These are phyloP conservation scores for Habropoda laboriosa DNA, from an alignment of 1,140 invertebrate species.

Conservation along the genomic window DNA sequence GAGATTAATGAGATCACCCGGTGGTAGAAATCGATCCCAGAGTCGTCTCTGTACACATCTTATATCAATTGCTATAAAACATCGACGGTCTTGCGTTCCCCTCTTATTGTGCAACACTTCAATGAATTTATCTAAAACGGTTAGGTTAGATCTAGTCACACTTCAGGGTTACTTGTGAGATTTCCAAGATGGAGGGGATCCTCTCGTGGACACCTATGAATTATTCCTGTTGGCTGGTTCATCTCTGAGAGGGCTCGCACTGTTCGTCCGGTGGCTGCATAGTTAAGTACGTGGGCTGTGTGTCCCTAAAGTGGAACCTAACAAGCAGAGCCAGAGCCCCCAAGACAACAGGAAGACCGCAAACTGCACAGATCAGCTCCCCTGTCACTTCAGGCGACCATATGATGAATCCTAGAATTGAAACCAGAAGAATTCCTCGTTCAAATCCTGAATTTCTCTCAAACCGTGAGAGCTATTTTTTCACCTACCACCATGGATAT, in stretches of 20 bases:
- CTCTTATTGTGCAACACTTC: not conserved
- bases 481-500: slow-evolving; percentile 70
- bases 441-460: no score
- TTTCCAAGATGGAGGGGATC: no score
- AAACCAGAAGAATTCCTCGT: not conserved
- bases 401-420: slow-evolving; percentile 74
- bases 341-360: slow-evolving; percentile 83
- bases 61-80: not conserved
- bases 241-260: slow-evolving; percentile 75
- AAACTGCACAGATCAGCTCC: slow-evolving; percentile 83
- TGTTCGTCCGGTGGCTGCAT: slow-evolving; percentile 69
- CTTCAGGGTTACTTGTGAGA: not conserved
- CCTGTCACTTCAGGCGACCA: slow-evolving; percentile 84
- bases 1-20: not conserved
- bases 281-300: slow-evolving; percentile 64
- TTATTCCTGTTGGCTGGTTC: no score
- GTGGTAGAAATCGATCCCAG: not conserved
- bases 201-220: no score
- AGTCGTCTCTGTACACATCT: not conserved
- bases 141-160: not conserved
- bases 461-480: no score
- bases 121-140: not conserved
- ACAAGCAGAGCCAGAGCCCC: slow-evolving; percentile 82
- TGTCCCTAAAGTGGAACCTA: slow-evolving; percentile 82
- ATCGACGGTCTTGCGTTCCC: not conserved